Evolutionary conservation across 2,113 vertebrate species (phyloP).

Genomic region (Panthera tigris): DNA sequence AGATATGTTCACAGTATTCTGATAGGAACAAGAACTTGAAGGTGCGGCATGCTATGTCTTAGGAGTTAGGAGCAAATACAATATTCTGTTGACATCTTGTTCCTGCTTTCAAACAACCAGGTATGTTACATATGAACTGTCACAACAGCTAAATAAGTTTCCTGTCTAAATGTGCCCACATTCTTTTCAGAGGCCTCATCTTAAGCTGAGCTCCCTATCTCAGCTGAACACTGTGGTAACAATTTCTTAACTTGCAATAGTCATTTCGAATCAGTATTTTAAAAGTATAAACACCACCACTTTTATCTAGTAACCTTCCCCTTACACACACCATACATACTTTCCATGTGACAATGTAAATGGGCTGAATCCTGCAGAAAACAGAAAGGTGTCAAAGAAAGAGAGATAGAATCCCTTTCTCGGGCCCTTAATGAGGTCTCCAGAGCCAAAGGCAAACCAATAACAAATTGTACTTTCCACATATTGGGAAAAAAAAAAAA

Average conservation of each 20-base stretch:
- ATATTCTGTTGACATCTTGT: slow-evolving; percentile 65
- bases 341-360: slow-evolving; percentile 82
- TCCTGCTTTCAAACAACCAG: slow-evolving; percentile 60
- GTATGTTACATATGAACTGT: slow-evolving; percentile 57
- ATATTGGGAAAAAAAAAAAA: slow-evolving; percentile 32
- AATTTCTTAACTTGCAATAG: slow-evolving; percentile 62
- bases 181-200: slow-evolving; percentile 51
- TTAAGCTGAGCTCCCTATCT: slow-evolving; percentile 45
- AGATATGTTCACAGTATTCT: slow-evolving; percentile 26
- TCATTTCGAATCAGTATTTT: slow-evolving; percentile 73
- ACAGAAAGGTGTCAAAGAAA: slow-evolving; percentile 78
- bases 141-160: slow-evolving; percentile 57
- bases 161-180: slow-evolving; percentile 41
- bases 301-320: slow-evolving; percentile 62
- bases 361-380: slow-evolving; percentile 76
- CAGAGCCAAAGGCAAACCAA: slow-evolving; percentile 85
- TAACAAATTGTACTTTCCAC: slow-evolving; percentile 84
- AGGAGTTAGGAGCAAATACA: slow-evolving; percentile 41
- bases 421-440: slow-evolving; percentile 87
- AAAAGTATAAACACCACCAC: slow-evolving; percentile 57
- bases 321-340: not conserved
- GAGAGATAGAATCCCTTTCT: slow-evolving; percentile 79
- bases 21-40: slow-evolving; percentile 63
- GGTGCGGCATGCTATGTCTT: slow-evolving; percentile 23
- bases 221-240: not conserved